Evolutionary conservation across 2,888 invertebrate genomes (phyloP).

Genomic region (Synanthedon vespiformis): DNA sequence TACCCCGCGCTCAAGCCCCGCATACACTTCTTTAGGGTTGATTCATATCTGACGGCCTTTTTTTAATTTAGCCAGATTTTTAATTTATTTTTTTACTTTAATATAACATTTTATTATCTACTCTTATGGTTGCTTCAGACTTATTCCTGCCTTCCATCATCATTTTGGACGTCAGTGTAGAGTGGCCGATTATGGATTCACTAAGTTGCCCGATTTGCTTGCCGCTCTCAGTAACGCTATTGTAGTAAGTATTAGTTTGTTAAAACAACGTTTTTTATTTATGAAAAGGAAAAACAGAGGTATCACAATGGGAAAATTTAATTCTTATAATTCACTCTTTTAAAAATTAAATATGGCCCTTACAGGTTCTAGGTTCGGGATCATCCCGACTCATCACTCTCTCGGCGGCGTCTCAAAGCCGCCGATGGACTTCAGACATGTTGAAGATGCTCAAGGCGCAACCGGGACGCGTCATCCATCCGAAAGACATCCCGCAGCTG

Average conservation of each 20-base stretch:
- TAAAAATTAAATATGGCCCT: slow-evolving; percentile 2
- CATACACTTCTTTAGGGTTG: no score
- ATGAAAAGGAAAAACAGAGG: no score
- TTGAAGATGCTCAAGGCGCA: slow-evolving; percentile 85
- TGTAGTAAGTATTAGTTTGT: slow-evolving; percentile 67
- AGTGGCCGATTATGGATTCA: slow-evolving; percentile 96
- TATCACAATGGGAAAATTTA: background rate
- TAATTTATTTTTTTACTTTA: background rate
- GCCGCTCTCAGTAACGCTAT: slow-evolving; percentile 89
- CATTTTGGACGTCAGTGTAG: slow-evolving; percentile 96
- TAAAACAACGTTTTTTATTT: no score
- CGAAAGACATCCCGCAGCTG: slow-evolving; percentile 78
- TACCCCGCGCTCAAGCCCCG: no score
- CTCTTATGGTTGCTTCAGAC: slow-evolving; percentile 65
- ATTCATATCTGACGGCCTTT: no score
- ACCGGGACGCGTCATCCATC: slow-evolving; percentile 78
- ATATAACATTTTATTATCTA: slow-evolving; percentile 37
- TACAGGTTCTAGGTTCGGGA: slow-evolving; percentile 90
- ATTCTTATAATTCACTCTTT: background rate
- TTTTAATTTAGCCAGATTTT: background rate
- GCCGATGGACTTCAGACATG: slow-evolving; percentile 92
- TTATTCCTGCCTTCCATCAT: slow-evolving; percentile 96
- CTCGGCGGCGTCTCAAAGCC: slow-evolving; percentile 87
- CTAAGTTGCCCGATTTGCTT: slow-evolving; percentile 89
- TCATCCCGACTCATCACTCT: slow-evolving; percentile 87